phyloP scores from a whole-genome alignment of 2,888 invertebrate genomes.

The Heliconius aoede region DNA sequence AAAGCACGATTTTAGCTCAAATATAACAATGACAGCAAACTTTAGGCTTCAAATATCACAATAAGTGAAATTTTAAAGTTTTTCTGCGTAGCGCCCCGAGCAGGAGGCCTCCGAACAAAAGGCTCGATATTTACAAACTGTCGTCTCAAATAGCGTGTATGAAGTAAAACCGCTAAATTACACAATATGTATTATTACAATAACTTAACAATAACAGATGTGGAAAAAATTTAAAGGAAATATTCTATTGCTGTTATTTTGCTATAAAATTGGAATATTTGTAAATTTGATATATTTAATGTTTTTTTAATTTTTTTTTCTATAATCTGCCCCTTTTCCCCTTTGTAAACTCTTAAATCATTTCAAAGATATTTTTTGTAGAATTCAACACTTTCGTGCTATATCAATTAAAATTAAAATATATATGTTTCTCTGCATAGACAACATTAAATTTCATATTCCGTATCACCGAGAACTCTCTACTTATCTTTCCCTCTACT shows the following conservation, averaged over 20 bases:
- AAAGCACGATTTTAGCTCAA: not conserved
- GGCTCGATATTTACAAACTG: conserved; percentile 38
- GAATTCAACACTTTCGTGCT: too few relatives aligned
- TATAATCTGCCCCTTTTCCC: too few relatives aligned
- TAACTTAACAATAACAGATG: conserved; percentile 34
- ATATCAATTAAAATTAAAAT: too few relatives aligned
- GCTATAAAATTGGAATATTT: not conserved
- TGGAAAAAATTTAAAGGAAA: not conserved
- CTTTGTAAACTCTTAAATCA: too few relatives aligned
- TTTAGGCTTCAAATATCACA: conserved; percentile 3
- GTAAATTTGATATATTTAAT: too few relatives aligned
- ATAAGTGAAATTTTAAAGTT: not conserved
- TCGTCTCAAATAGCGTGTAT: conserved; percentile 31
- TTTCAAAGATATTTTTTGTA: too few relatives aligned
- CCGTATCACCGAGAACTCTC: too few relatives aligned
- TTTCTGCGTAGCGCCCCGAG: not conserved
- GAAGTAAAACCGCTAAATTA: conserved; percentile 39
- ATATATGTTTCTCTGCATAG: not conserved
- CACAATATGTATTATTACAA: conserved; percentile 22
- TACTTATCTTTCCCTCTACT: too few relatives aligned
- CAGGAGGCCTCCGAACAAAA: not conserved
- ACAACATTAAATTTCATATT: not conserved
- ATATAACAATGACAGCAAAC: not conserved
- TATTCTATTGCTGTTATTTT: not conserved
- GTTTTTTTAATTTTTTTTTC: too few relatives aligned